Base-by-base conservation (phyloP, 2,888 invertebrate genomes). In the Isoperla grammatica region DNA sequence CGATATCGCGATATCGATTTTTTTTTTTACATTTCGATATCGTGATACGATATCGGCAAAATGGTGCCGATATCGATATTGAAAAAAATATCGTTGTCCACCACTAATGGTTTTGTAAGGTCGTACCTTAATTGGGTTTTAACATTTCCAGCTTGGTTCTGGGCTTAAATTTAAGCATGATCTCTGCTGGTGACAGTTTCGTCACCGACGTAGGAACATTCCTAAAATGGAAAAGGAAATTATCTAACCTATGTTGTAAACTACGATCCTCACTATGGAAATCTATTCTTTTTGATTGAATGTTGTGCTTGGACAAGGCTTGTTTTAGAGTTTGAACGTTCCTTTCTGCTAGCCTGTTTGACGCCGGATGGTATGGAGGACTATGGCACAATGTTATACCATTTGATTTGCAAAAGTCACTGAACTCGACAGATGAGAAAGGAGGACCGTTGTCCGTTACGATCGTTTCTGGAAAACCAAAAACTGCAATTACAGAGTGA, bases 241-340 rank as follows among this genome's bases (percentile, higher is more conserved):
- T 29, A 29, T 29, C 13, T 29, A 59, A 4, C 55, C 56, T 63
- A 1, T 17, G 8, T 5, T 63, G 54, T 9, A 64, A 20, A 9
- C 13, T 9, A 43, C 37, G 9, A 29, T 8, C 29, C 29, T 29
- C 5, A 29, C 8, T 50, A 61, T 65, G 59, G n/a, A n/a, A n/a
- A 62, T 59, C 43, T 59, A 59, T 8, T 62, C 39, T 48, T 65
- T 8, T 8, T 4, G 29, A 6, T 6, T 29, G 4, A 6, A 29
- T 29, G 29, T 29, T 29, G 42, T 55, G 55, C 59, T 66, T 67
- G 46, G 66, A 66, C 13, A 29, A 8, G 5, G 29, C 29, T 6
- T 29, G 29, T 8, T 29, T 29, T 29, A 29, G 5, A 4, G 29
- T 29, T 29, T 29, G 29, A 8, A 29, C 29, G 8, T 29, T 4